Conservation (phyloP, 1,140 invertebrate species). For the Aradophagus sp. region DNA sequence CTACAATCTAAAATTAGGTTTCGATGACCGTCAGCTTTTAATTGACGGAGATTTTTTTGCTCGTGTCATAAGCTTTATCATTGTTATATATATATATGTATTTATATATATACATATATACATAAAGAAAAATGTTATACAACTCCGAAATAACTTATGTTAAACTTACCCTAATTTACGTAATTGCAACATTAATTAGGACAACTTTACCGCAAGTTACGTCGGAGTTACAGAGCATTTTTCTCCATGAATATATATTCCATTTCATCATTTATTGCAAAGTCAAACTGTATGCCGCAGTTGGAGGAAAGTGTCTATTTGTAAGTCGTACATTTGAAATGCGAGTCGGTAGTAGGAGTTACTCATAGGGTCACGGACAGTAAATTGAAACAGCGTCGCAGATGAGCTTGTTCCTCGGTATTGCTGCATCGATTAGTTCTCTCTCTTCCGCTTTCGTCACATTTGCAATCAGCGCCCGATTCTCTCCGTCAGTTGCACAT, state of each 20-base stretch:
- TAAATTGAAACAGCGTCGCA: conserved; percentile 44
- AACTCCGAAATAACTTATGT: too few relatives aligned
- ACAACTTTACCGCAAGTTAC: too few relatives aligned
- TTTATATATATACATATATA: too few relatives aligned
- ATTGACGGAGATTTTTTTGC: conserved; percentile 40
- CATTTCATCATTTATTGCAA: conserved; percentile 31
- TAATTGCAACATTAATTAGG: too few relatives aligned
- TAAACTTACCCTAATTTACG: too few relatives aligned
- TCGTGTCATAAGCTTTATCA: too few relatives aligned
- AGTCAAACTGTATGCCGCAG: conserved; percentile 38
- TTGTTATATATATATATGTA: too few relatives aligned
- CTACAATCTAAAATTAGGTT: conserved; percentile 57
- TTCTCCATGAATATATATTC: too few relatives aligned
- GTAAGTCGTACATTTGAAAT: conserved; percentile 23
- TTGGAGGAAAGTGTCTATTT: conserved; percentile 26
- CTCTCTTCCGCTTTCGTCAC: conserved; percentile 7
- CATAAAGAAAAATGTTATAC: too few relatives aligned
- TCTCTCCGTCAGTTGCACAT: conserved; percentile 14
- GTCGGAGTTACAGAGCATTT: too few relatives aligned
- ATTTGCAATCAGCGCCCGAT: conserved; percentile 1
- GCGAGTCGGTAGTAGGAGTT: conserved; percentile 36
- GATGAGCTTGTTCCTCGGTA: conserved; percentile 26
- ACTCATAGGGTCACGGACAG: conserved; percentile 33
- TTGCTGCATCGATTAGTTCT: conserved; percentile 22
- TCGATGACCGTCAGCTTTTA: conserved; percentile 53